Base-by-base conservation (phyloP, 2,797 vertebrate genomes). In the Falco cherrug region DNA sequence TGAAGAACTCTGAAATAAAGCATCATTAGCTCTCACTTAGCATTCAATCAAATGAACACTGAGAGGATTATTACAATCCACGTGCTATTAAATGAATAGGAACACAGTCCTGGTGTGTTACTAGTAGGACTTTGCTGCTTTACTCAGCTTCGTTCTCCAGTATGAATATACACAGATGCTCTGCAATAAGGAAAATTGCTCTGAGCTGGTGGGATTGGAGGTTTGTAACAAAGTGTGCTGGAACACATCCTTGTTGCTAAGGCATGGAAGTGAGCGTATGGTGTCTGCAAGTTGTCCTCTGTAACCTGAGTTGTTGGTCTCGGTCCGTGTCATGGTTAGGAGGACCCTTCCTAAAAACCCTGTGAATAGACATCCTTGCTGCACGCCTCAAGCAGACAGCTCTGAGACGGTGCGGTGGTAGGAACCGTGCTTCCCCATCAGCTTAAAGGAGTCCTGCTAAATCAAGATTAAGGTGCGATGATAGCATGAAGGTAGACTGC, bases 241-340 rank as follows among this genome's bases (percentile, higher is more conserved):
- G 43, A 60, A 74, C 3, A 2, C 60, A 22, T 45, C 20, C 1
- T 0, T 20, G 33, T 11, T 48, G 39, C 89, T 67, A 25, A n/a
- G 0, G 9, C n/a, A 48, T 13, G 43, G 61, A 60, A 77, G 13
- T 5, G 28, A 84, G 63, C 1, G 2, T 5, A 14, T 0, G 0
- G 41, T 45, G 56, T 28, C 43, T 50, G 48, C 6, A 6, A 18
- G 68, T 19, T 25, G 24, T 12, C 17, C 45, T 67, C 64, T 0
- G 1, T 31, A n/a, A 51, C 13, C 2, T 0, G 5, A 41, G 10
- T 6, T 53, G 33, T 45, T 0, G 0, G 18, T 67, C 61, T 88
- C 2, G 2, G 28, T 53, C 69, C 45, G 1, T 11, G 51, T 37
- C 25, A 7, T 4, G n/a, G 68, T 22, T 13, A 33, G 39, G 47